phyloP scores from a whole-genome alignment of 2,888 invertebrate species.

The Raillietiella orientalis region DNA sequence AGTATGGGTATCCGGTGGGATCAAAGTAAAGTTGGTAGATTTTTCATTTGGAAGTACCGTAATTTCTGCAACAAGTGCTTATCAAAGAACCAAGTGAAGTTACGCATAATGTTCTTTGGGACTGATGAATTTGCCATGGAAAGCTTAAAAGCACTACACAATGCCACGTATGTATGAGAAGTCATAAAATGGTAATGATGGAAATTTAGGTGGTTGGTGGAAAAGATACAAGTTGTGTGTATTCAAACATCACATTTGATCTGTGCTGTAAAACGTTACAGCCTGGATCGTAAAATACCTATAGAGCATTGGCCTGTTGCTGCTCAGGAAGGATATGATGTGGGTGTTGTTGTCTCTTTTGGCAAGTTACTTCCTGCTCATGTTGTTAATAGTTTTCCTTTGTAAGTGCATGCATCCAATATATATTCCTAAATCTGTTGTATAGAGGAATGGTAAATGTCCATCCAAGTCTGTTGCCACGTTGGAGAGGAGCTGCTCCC shows the following conservation, averaged over 20 bases:
- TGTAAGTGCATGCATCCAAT: slow-evolving; percentile 22
- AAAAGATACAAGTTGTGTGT: no score
- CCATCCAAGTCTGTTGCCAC: slow-evolving; percentile 63
- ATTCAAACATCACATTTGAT: no score
- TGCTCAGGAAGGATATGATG: slow-evolving; percentile 27
- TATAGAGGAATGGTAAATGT: slow-evolving; percentile 70
- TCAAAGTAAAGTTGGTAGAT: no score
- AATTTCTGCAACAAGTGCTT: no score
- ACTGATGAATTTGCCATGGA: slow-evolving; percentile 46
- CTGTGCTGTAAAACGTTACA: no score
- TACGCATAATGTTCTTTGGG: slow-evolving; percentile 50
- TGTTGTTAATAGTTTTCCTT: slow-evolving; percentile 38
- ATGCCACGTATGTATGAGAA: slow-evolving; percentile 23
- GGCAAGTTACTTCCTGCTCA: slow-evolving; percentile 52
- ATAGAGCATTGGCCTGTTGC: no score
- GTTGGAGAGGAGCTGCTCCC: slow-evolving; percentile 79
- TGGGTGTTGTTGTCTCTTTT: slow-evolving; percentile 76
- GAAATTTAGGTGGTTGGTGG: no score
- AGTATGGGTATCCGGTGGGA: no score
- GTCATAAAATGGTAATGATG: slow-evolving; percentile 4
- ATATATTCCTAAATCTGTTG: background rate
- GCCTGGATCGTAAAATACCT: no score
- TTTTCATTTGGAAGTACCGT: no score
- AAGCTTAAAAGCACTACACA: slow-evolving; percentile 30
- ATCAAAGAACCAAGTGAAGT: no score